phyloP scores from a whole-genome alignment of 2,113 vertebrate species.

The Pelobates fuscus region DNA sequence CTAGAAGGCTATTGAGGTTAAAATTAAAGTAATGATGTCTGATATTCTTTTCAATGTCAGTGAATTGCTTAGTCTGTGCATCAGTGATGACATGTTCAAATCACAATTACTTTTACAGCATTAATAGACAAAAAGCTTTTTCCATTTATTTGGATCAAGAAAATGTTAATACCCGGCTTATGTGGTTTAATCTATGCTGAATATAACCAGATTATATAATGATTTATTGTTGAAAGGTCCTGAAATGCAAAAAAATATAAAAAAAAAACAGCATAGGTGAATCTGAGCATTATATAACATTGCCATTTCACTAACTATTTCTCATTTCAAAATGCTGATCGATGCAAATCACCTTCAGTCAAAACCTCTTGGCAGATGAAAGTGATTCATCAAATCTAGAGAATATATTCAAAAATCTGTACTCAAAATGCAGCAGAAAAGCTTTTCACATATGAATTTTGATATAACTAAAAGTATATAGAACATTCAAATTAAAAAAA shows the following conservation, averaged over 20 bases:
- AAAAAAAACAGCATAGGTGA: conserved; percentile 47
- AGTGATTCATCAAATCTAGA: conserved; percentile 54
- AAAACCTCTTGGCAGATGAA: conserved; percentile 53
- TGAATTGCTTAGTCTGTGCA: conserved; percentile 33
- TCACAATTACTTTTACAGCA: conserved; percentile 38
- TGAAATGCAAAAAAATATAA: conserved; percentile 33
- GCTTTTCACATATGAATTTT: conserved; percentile 48
- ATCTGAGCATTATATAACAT: conserved; percentile 51
- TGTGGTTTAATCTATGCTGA: conserved; percentile 40
- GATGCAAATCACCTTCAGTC: conserved; percentile 54
- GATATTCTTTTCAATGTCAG: conserved; percentile 34
- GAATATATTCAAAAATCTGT: conserved; percentile 50
- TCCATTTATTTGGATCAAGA: conserved; percentile 47
- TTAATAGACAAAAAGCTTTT: conserved; percentile 48
- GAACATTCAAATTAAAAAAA: neutral
- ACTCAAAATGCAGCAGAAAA: conserved; percentile 45
- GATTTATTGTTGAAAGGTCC: conserved; percentile 45
- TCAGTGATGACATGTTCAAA: conserved; percentile 32
- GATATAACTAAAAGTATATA: conserved; percentile 35
- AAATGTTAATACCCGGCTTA: conserved; percentile 48
- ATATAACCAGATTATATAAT: conserved; percentile 41
- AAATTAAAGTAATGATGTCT: conserved; percentile 40
- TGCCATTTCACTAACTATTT: conserved; percentile 54
- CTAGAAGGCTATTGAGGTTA: conserved; percentile 23
- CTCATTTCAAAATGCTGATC: conserved; percentile 55